Conservation (phyloP, 2,888 invertebrate species). For the Apodemia zela region DNA sequence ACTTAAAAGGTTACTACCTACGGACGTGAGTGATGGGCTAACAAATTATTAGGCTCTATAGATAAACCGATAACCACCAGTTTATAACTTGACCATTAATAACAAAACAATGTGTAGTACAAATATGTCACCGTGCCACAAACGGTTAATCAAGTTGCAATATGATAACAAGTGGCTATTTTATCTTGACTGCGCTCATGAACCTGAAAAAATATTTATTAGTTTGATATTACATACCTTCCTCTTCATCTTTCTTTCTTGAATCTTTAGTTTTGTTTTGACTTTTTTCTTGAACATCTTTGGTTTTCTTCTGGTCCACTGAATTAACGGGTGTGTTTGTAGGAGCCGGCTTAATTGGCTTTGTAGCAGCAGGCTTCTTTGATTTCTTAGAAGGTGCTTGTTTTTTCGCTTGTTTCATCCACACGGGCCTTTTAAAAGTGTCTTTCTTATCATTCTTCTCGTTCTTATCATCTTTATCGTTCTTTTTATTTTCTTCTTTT, state of each 20-base stretch:
- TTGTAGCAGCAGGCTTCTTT: slow-evolving; percentile 78
- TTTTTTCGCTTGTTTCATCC: slow-evolving; percentile 88
- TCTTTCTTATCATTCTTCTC: slow-evolving; percentile 67
- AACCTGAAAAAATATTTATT: too few relatives aligned
- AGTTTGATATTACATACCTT: slow-evolving; percentile 18
- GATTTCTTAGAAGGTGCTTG: slow-evolving; percentile 57
- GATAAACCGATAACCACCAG: not conserved
- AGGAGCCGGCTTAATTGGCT: slow-evolving; percentile 78
- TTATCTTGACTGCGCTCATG: too few relatives aligned
- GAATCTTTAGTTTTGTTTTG: slow-evolving; percentile 49
- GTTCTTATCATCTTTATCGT: slow-evolving; percentile 58
- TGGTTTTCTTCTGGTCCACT: slow-evolving; percentile 39
- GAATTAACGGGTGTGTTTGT: slow-evolving; percentile 30
- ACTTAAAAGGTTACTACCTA: too few relatives aligned
- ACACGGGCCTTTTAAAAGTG: slow-evolving; percentile 86
- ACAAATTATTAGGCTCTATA: not conserved
- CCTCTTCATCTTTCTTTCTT: slow-evolving; percentile 65
- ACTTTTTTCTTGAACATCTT: slow-evolving; percentile 40
- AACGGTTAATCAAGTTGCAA: not conserved
- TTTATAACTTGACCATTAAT: not conserved
- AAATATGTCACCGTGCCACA: not conserved
- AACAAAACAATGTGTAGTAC: not conserved
- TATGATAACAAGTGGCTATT: not conserved
- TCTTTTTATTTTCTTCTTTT: slow-evolving; percentile 53
- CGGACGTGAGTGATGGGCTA: too few relatives aligned